A percentile compares a stretch with the other conserved stretches of the same genome.
Evolutionary conservation across 2,888 invertebrate species (phyloP).

Genomic region (Phytoseiulus persimilis): DNA sequence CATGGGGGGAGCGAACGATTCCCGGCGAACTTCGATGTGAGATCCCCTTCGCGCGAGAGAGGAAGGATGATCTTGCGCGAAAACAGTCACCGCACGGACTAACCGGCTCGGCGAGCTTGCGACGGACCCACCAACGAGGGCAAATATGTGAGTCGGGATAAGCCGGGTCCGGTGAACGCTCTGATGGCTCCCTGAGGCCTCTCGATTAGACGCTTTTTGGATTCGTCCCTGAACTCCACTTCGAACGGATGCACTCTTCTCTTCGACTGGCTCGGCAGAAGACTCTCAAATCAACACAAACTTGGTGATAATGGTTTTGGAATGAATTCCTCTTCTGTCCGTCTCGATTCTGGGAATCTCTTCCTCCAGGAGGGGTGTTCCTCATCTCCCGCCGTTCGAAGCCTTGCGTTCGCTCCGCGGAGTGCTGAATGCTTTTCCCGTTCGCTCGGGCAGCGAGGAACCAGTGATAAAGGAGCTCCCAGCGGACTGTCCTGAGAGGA

Average conservation of each 20-base stretch:
- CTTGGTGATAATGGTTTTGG: neutral
- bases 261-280: neutral
- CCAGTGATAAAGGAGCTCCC: constrained; percentile 5
- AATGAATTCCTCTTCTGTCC: neutral
- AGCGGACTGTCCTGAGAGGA: neutral
- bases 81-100: neutral
- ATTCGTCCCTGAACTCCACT: neutral
- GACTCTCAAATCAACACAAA: neutral
- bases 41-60: neutral
- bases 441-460: neutral
- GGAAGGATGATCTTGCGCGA: neutral
- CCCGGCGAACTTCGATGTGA: too few relatives aligned
- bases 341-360: neutral
- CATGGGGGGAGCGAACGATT: too few relatives aligned
- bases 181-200: neutral
- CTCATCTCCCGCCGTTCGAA: too few relatives aligned
- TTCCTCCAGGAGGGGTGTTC: neutral
- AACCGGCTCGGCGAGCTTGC: neutral
- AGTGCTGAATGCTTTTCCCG: neutral
- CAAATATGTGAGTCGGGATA: neutral
- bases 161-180: neutral
- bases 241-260: neutral
- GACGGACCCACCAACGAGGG: neutral
- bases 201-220: constrained; percentile 5
- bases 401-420: neutral